These are phyloP conservation scores for Smutsia temminckii DNA, from an alignment of 2,797 vertebrate genomes.

Conservation along the genomic window DNA sequence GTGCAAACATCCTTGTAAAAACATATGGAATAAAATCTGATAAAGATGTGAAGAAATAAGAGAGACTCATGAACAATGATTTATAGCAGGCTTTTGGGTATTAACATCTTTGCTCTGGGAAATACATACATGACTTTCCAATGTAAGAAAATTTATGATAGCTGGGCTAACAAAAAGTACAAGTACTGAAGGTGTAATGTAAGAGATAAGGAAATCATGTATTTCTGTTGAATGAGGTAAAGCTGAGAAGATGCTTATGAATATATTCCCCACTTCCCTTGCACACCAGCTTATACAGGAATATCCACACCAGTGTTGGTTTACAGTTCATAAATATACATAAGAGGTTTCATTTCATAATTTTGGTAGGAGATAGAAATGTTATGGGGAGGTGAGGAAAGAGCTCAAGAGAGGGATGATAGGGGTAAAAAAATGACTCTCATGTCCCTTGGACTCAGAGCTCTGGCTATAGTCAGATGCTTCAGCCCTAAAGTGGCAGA, in stretches of 20 bases:
- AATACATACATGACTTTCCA: not conserved
- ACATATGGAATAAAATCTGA: not conserved
- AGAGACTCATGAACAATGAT: not conserved
- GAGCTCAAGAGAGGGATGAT: not conserved
- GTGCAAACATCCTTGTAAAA: not conserved
- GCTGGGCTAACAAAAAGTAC: not conserved
- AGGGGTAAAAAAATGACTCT: not conserved
- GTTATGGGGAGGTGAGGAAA: not conserved
- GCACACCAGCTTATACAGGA: not conserved
- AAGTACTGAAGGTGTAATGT: not conserved
- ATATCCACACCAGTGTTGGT: not conserved
- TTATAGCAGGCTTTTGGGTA: not conserved
- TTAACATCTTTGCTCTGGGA: not conserved
- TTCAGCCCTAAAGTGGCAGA: not conserved
- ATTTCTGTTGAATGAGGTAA: not conserved
- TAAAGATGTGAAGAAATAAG: not conserved
- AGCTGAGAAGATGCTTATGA: not conserved
- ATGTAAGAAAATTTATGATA: not conserved
- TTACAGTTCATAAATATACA: not conserved
- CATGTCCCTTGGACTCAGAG: not conserved
- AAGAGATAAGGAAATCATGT: not conserved
- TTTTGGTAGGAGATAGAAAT: not conserved
- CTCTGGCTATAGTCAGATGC: not conserved
- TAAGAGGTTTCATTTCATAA: not conserved
- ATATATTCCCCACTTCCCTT: not conserved